Conservation (phyloP, 1,140 invertebrate species). For the Daktulosphaira vitifoliae region DNA sequence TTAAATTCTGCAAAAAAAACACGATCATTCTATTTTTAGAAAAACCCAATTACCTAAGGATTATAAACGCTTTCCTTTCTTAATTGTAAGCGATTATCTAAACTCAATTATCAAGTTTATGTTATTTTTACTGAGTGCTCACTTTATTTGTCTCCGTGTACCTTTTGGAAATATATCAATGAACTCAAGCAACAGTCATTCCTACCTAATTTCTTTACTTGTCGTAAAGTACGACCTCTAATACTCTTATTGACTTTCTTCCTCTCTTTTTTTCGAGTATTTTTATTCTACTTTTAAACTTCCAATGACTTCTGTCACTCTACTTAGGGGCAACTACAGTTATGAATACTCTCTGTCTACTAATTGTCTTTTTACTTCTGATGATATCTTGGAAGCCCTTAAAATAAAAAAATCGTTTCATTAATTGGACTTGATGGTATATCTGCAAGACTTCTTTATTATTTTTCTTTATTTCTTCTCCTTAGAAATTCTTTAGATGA, state of each 20-base stretch:
- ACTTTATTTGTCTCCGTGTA: neutral
- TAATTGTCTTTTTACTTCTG: neutral
- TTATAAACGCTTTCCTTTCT: neutral
- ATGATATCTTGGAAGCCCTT: neutral
- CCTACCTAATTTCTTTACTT: neutral
- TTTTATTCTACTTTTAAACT: neutral
- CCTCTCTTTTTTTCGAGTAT: neutral
- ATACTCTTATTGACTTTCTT: neutral
- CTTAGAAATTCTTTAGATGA: neutral
- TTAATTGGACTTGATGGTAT: neutral
- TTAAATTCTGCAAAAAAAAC: neutral
- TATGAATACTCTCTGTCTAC: neutral
- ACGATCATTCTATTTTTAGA: neutral
- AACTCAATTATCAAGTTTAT: neutral
- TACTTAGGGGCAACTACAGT: too few species aligned
- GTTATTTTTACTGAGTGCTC: neutral
- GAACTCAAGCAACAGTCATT: neutral
- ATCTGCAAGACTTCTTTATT: neutral
- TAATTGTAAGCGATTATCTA: neutral
- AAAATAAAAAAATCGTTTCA: neutral
- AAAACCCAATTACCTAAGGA: neutral
- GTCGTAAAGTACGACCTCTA: neutral
- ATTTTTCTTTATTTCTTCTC: neutral
- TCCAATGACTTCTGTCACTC: neutral
- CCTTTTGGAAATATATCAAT: neutral